These are phyloP conservation scores for Manis javanica DNA, from an alignment of 2,797 vertebrate genomes.

Conservation along the genomic window DNA sequence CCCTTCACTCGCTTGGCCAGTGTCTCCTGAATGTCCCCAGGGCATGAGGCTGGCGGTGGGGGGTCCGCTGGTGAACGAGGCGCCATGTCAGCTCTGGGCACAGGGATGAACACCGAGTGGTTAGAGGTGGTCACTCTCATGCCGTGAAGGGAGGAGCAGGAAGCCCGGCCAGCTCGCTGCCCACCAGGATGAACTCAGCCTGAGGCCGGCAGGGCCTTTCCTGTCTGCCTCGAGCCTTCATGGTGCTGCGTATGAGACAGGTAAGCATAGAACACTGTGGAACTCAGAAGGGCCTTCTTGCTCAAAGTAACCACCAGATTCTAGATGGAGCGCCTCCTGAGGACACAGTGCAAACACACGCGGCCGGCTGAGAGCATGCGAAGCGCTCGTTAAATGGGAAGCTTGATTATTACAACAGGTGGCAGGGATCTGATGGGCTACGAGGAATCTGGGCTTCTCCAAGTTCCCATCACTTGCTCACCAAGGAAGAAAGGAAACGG, in stretches of 20 bases:
- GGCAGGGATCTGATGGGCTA: rapidly evolving
- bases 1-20: too few relatives aligned
- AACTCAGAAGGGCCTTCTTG: rapidly evolving
- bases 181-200: too few relatives aligned
- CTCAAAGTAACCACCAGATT: rapidly evolving
- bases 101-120: not conserved
- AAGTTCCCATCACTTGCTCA: not conserved
- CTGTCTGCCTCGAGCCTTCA: not conserved
- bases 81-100: rapidly evolving
- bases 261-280: rapidly evolving
- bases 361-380: rapidly evolving
- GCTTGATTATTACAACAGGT: not conserved
- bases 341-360: rapidly evolving
- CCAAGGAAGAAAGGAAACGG: not conserved
- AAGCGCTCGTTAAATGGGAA: rapidly evolving
- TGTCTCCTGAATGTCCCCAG: not conserved
- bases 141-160: not conserved
- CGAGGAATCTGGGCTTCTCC: not conserved
- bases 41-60: not conserved
- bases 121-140: not conserved
- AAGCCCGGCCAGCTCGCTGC: rapidly evolving
- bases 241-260: rapidly evolving
- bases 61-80: rapidly evolving
- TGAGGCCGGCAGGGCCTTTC: not conserved
- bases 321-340: not conserved